Base-by-base conservation (phyloP, 35 echinoderm and acorn worm genomes). In the Apostichopus parvimensis region DNA sequence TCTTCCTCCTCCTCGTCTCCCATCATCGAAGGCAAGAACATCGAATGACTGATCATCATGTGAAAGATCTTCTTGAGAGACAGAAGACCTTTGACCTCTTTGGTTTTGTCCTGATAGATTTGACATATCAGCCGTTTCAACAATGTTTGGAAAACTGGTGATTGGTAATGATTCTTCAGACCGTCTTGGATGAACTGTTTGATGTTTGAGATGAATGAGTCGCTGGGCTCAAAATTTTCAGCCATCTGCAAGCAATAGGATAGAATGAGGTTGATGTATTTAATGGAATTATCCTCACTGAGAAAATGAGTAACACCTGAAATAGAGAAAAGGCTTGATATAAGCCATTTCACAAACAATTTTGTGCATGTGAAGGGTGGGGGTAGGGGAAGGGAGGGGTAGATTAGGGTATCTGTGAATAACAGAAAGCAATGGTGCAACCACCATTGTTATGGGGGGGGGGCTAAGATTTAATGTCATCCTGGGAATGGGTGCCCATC, bases 41-140 rank as follows among this genome's bases (percentile, higher is more conserved):
- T 25, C 7, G 95, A 97, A 77, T 97, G 95, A n/a, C 91, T 92
- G 3, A 93, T 79, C 7, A 97, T 90, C 87, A 94, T 92, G 26
- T 94, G 91, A 76, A 93, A 97, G 34, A 97, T 80, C 57, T 82
- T 88, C 53, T 78, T 54, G 25, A 94, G 52, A 23, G 93, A 91
- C 6, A 97, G 6, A n/a, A 91, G 23, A 9, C 87, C 88, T 70
- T 72, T 73, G 12, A 55, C 54, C 5, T 10, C 59, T 13, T 86
- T 57, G 9, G 17, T 73, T 25, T 23, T 6, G 70, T 68, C 77
- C 3, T 28, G 54, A 91, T 97, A 97, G 73, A 93, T 81, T 87
- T 72, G 56, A 34, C 57, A 13, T 6, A 97, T 23, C 6, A 97
- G 60, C 6, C 34, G 45, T 20, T 77, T 81, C 26, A 97, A 62